Evolutionary conservation across 2,888 invertebrate species (phyloP).

Genomic region (Apodemia zela): DNA sequence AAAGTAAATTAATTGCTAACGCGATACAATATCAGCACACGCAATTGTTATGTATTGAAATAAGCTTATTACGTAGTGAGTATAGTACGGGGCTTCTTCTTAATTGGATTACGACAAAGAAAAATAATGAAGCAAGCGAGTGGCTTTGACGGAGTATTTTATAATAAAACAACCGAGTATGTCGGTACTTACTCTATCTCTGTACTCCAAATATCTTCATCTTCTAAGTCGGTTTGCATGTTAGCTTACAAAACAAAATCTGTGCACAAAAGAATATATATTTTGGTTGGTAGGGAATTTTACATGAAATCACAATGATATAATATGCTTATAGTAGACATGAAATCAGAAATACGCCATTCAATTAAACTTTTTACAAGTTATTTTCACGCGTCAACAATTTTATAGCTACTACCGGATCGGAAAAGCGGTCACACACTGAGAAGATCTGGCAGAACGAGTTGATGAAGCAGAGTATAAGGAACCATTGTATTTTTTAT

Average conservation of each 20-base stretch:
- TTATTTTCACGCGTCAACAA: too few relatives aligned
- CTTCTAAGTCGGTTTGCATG: conserved; percentile 39
- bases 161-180: conserved; percentile 11
- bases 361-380: too few relatives aligned
- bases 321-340: neutral
- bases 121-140: conserved; percentile 14
- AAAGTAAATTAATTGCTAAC: neutral
- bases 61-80: conserved; percentile 4
- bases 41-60: conserved; percentile 1
- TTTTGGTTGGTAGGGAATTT: neutral
- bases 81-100: conserved; percentile 26
- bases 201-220: conserved; percentile 54
- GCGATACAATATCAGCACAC: neutral
- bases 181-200: conserved; percentile 55
- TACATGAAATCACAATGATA: neutral
- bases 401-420: too few relatives aligned
- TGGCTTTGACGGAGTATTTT: conserved; percentile 9
- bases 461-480: too few relatives aligned
- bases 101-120: conserved; percentile 31
- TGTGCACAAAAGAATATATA: conserved; percentile 8
- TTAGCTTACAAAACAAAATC: conserved; percentile 23
- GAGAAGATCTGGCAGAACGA: too few relatives aligned
- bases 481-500: too few relatives aligned
- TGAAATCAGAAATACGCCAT: neutral
- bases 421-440: too few relatives aligned